These are phyloP conservation scores for Ctenopoma multispine DNA, from an alignment of 2,797 vertebrate genomes.

Conservation along the genomic window DNA sequence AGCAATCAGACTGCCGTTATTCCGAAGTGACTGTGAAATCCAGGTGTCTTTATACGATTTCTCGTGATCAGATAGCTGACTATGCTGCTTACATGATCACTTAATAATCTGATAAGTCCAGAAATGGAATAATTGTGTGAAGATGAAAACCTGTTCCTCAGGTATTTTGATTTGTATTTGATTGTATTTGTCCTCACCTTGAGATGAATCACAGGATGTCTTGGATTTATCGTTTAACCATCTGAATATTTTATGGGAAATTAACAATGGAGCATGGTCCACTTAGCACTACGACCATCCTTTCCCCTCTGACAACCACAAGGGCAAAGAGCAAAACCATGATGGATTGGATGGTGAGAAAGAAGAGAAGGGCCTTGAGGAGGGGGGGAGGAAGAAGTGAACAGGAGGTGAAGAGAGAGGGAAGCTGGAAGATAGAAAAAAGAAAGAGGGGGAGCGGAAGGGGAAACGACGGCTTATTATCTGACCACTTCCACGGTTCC, in stretches of 20 bases:
- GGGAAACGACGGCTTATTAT: slow-evolving; percentile 55
- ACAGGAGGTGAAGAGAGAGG: slow-evolving; percentile 29
- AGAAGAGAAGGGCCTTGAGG: slow-evolving; percentile 20
- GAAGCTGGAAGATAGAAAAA: slow-evolving; percentile 2
- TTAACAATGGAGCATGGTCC: not conserved
- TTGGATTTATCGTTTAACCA: slow-evolving; percentile 7
- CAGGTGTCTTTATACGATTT: too few species aligned
- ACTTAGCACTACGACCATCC: not conserved
- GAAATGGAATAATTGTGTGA: too few species aligned
- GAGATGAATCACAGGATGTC: slow-evolving; percentile 1
- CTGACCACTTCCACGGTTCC: slow-evolving; percentile 44
- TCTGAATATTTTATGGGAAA: slow-evolving; percentile 1
- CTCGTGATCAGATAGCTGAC: too few species aligned
- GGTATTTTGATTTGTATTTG: too few species aligned
- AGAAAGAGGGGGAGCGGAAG: slow-evolving; percentile 15
- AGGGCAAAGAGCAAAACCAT: slow-evolving; percentile 40
- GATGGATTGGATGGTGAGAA: slow-evolving; percentile 56
- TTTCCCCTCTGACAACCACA: slow-evolving; percentile 7
- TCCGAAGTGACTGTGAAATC: too few species aligned
- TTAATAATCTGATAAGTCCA: too few species aligned
- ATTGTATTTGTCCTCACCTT: slow-evolving; percentile 1
- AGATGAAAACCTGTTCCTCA: not conserved
- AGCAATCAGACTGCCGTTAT: too few species aligned
- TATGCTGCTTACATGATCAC: too few species aligned
- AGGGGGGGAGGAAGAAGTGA: slow-evolving; percentile 38